Evolutionary conservation across 2,113 vertebrate species (phyloP), one percentile per base, ranked within the genome.

Genomic region (Morone chrysops): DNA sequence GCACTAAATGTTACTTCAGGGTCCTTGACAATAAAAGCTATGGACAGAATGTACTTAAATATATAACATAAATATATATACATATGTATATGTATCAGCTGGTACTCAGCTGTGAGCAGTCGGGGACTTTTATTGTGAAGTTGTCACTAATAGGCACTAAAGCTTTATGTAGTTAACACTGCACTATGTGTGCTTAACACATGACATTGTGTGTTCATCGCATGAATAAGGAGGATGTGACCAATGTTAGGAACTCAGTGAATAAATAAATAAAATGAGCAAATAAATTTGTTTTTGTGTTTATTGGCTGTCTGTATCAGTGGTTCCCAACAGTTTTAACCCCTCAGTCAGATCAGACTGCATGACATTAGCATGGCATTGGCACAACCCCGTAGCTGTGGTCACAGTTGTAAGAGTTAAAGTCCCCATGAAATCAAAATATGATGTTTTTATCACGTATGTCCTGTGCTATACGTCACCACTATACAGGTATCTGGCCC

Each of bases 1-100:
- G 80, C 66, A 82, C 70, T 59, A 71, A 66, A 57, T 53, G 51
- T 69, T 38, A 51, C 72, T 60, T 22, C 60, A 81, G 31, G 53
- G 48, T 8, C 48, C 22, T 22, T 57, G 13, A 76, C 14, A 59
- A 36, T 57, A 40, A 63, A 81, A 66, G 31, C 43, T 80, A n/a
- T 14, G 18, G 14, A 79, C 25, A 31, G 17, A 80, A 60, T 69
- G 54, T 73, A 72, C 40, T 63, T 62, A 50, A 47, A 65, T 25
- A 25, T 70, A 53, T 47, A 4, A 47, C 2, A 47, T 47, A 48
- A 41, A 63, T 50, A 7, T 6, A 43, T 17, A 8, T 1, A 2
- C 1, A 41, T 41, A 41, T 45, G 11, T 41, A 63, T 48, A 6
- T 8, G 36, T 17, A 8, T 67, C 53, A 43, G 54, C 60, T 61